phyloP scores from a whole-genome alignment of 2,113 vertebrate species.

The Nerophis ophidion region DNA sequence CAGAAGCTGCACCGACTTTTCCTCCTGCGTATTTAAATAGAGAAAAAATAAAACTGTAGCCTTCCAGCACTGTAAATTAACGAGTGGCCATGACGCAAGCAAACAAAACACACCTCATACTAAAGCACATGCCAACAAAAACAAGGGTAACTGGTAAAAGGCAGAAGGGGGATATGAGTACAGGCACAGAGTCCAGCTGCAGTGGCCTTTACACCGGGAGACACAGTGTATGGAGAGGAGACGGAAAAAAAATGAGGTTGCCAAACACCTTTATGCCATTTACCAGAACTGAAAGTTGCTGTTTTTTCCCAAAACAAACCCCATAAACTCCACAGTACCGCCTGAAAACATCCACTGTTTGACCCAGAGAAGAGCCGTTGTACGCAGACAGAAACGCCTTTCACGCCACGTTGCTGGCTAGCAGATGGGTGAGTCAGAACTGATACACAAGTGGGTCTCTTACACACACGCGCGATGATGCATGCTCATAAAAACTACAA shows the following conservation, averaged over 20 bases:
- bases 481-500: constrained; percentile 6
- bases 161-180: constrained; percentile 39
- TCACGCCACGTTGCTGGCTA: neutral
- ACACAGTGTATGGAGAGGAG: neutral
- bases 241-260: constrained; percentile 18
- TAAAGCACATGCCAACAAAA: constrained; percentile 48
- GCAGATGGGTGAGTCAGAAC: constrained; percentile 34
- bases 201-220: constrained; percentile 28
- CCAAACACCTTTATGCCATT: constrained; percentile 20
- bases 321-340: neutral
- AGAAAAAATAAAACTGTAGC: constrained; percentile 8
- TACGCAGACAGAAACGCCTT: constrained; percentile 20
- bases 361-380: constrained; percentile 27
- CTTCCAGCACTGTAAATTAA: constrained; percentile 32
- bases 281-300: neutral
- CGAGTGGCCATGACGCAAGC: constrained; percentile 24
- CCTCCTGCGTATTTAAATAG: constrained; percentile 13
- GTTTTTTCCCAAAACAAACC: constrained; percentile 34
- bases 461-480: constrained; percentile 10
- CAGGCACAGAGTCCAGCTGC: constrained; percentile 27
- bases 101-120: constrained; percentile 62
- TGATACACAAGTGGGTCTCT: constrained; percentile 9
- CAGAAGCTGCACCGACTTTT: constrained; percentile 23
- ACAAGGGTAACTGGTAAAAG: constrained; percentile 36
- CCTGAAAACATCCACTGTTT: constrained; percentile 11